phyloP scores from a whole-genome alignment of 1,140 invertebrate genomes.

The Tetramorium simillimum region DNA sequence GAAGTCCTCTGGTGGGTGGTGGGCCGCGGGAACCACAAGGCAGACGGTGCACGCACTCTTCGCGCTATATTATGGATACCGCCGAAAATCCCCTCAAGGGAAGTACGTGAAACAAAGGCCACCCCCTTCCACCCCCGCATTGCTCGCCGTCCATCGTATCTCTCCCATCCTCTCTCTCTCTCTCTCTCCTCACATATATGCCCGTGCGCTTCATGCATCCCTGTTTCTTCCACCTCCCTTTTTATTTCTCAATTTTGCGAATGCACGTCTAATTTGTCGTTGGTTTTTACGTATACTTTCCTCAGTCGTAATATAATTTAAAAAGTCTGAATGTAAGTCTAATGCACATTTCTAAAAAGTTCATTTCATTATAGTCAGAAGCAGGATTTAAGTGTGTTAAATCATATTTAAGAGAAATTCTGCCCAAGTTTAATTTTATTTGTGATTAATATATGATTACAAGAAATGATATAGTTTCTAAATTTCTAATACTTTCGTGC shows the following conservation, averaged over 20 bases:
- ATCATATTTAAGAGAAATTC: neutral
- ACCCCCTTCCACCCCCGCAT: constrained; percentile 31
- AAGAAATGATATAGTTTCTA: neutral
- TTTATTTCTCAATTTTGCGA: constrained; percentile 32
- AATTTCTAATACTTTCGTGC: neutral
- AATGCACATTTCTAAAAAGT: neutral
- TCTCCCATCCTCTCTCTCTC: neutral
- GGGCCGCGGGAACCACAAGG: constrained; percentile 41
- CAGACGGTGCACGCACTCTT: constrained; percentile 70
- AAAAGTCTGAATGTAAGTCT: neutral
- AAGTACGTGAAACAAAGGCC: constrained; percentile 81
- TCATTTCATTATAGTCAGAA: neutral
- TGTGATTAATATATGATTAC: neutral
- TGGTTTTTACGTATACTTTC: neutral
- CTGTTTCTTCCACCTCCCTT: neutral
- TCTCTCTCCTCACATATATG: constrained; percentile 28
- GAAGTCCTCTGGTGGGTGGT: too few species aligned
- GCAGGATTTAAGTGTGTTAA: too few species aligned
- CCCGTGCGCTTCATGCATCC: constrained; percentile 10
- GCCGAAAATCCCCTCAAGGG: constrained; percentile 80
- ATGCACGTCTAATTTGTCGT: neutral
- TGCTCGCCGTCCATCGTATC: neutral
- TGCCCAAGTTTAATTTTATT: neutral
- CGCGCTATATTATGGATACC: constrained; percentile 67
- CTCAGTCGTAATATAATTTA: neutral